Evolutionary conservation across 2,797 vertebrate genomes (phyloP).

Genomic region (Silurus lanzhouensis): DNA sequence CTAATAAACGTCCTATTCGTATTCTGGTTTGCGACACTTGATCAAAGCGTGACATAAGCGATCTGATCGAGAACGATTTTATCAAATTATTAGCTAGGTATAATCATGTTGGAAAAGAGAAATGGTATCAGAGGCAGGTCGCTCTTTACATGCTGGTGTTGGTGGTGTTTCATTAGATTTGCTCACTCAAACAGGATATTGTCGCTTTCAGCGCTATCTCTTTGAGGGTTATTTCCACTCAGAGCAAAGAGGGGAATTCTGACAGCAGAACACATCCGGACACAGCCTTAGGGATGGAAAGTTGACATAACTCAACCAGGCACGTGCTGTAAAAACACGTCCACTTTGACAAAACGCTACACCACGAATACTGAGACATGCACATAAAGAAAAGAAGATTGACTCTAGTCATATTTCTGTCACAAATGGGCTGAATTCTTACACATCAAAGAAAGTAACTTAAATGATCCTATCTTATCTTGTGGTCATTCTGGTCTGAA

Average conservation of each 20-base stretch:
- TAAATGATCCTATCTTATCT: neutral
- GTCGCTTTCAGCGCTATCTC: slow-evolving; percentile 69
- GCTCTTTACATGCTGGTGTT: slow-evolving; percentile 62
- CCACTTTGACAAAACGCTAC: slow-evolving; percentile 19
- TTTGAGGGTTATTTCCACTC: slow-evolving; percentile 61
- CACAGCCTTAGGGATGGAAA: slow-evolving; percentile 63
- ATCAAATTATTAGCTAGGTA: slow-evolving; percentile 34
- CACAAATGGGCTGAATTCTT: neutral
- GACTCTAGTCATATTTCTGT: neutral
- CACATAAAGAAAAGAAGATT: neutral
- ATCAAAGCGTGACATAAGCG: neutral
- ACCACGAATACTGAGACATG: neutral
- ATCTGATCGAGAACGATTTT: neutral
- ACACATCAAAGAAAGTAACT: neutral
- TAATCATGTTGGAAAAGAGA: slow-evolving; percentile 66
- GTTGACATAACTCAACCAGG: slow-evolving; percentile 52
- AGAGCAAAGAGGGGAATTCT: slow-evolving; percentile 59
- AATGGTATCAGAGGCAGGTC: slow-evolving; percentile 67
- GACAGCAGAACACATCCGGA: slow-evolving; percentile 62
- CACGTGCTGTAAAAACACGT: slow-evolving; percentile 35
- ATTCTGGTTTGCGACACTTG: too few relatives aligned
- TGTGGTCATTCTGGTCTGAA: neutral
- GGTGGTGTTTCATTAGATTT: slow-evolving; percentile 72
- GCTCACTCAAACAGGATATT: slow-evolving; percentile 70
- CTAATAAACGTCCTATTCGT: too few relatives aligned